phyloP scores from a whole-genome alignment of 2,113 vertebrate species.

The Daboia siamensis region DNA sequence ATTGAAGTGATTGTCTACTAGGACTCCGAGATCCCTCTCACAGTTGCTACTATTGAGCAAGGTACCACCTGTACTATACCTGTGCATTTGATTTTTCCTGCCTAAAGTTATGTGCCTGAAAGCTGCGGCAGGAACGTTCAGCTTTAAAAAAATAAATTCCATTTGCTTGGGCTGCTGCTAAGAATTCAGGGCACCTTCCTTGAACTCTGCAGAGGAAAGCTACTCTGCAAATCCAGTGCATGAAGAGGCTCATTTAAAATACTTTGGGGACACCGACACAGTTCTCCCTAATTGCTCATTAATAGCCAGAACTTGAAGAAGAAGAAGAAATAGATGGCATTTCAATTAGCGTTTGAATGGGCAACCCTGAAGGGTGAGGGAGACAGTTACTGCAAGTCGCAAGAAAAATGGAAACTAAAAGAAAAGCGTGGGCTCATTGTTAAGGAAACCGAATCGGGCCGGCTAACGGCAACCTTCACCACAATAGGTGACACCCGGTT shows the following conservation, averaged over 20 bases:
- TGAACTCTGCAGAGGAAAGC: background rate
- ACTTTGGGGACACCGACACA: background rate
- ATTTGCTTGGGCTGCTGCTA: background rate
- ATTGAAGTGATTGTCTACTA: no score
- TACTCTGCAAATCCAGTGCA: background rate
- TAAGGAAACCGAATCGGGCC: background rate
- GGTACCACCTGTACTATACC: no score
- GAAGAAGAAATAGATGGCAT: background rate
- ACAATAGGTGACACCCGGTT: background rate
- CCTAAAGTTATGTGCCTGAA: background rate
- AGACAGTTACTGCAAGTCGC: background rate
- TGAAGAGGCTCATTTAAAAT: background rate
- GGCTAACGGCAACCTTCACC: background rate
- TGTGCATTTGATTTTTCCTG: no score
- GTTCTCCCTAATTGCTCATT: background rate
- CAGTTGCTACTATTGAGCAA: no score
- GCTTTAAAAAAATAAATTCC: background rate
- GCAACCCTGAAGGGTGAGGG: background rate
- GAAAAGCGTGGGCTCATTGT: accelerated
- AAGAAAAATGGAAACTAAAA: background rate
- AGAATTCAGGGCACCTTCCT: background rate
- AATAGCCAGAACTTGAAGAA: background rate
- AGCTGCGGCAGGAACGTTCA: background rate
- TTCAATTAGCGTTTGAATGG: background rate
- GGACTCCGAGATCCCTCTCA: no score